These are phyloP conservation scores for Oreocharis arfaki DNA, from an alignment of 2,113 vertebrate genomes.

Conservation along the genomic window DNA sequence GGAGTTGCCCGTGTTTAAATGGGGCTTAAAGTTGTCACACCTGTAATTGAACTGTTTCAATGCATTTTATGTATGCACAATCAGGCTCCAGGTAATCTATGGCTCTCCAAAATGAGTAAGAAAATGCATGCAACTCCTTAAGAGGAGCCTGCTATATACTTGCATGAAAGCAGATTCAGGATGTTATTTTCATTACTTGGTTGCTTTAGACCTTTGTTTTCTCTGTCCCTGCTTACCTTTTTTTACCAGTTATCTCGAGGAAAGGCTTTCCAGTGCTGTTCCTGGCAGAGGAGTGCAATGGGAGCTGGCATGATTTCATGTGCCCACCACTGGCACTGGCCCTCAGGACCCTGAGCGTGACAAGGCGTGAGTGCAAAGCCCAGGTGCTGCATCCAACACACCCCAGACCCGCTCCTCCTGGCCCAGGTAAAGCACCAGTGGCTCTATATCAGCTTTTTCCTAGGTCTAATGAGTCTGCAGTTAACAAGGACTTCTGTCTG, in stretches of 20 bases:
- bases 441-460: background rate
- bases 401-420: background rate
- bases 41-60: background rate
- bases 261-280: background rate
- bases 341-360: background rate
- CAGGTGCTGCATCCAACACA: background rate
- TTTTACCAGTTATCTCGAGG: background rate
- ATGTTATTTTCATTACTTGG: background rate
- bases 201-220: background rate
- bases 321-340: fast-evolving
- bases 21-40: background rate
- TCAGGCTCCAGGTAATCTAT: background rate
- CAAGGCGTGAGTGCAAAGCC: background rate
- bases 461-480: background rate
- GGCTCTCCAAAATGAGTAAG: background rate
- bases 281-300: background rate
- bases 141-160: background rate
- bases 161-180: background rate
- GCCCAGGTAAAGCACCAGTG: background rate
- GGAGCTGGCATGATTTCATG: background rate
- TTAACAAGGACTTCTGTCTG: background rate
- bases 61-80: background rate
- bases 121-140: background rate
- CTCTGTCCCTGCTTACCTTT: background rate
- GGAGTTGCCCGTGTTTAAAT: background rate